Evolutionary conservation across 2,888 invertebrate genomes (phyloP).

Genomic region (Pyrgus malvae): DNA sequence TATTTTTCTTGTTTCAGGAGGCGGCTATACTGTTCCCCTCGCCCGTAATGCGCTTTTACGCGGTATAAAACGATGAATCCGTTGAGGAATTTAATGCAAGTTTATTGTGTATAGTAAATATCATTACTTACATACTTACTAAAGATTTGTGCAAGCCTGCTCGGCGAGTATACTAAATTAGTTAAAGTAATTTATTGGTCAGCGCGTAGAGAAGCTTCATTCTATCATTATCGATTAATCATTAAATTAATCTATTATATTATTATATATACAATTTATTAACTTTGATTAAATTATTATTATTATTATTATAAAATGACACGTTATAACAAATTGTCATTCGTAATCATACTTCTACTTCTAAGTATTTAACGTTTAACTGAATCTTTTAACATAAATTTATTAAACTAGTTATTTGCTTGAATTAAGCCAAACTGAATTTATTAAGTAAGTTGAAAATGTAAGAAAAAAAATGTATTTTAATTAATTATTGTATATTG

Average conservation of each 20-base stretch:
- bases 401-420: conserved; percentile 82
- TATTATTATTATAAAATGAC: conserved; percentile 78
- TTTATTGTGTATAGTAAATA: conserved; percentile 76
- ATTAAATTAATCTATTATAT: conserved; percentile 83
- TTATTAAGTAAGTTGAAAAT: conserved; percentile 82
- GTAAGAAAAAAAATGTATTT: conserved; percentile 79
- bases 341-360: conserved; percentile 81
- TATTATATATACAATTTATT: conserved; percentile 83
- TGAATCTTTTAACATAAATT: conserved; percentile 81
- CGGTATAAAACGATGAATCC: conserved; percentile 68
- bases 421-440: conserved; percentile 82
- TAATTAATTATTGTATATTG: conserved; percentile 80
- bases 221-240: conserved; percentile 82
- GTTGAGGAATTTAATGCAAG: conserved; percentile 72
- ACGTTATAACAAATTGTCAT: conserved; percentile 82
- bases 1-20: conserved; percentile 47
- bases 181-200: conserved; percentile 85
- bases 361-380: conserved; percentile 79
- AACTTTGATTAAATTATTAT: conserved; percentile 82
- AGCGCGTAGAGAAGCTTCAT: conserved; percentile 83
- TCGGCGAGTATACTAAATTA: conserved; percentile 84
- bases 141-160: conserved; percentile 69
- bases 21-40: conserved; percentile 47
- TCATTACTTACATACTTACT: conserved; percentile 72
- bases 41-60: conserved; percentile 61